Percentiles rank a stretch among this genome's conserved stretches.
Conservation (phyloP, 1,140 invertebrate genomes). For the Cherax quadricarinatus region DNA sequence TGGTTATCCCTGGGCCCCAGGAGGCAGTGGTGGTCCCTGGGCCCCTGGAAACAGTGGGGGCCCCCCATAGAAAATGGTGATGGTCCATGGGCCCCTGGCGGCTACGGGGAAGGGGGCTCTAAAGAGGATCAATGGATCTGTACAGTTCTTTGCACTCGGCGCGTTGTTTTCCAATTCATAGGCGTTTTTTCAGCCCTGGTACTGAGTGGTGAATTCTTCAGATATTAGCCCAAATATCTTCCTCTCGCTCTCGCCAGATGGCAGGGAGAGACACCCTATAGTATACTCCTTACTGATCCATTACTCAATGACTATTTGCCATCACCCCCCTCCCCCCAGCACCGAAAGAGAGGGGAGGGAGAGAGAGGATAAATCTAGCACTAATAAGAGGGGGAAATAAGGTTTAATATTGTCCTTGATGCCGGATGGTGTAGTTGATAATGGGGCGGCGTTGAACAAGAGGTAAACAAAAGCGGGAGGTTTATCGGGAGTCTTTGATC, state of each 20-base stretch:
- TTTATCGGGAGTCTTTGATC: constrained; percentile 3
- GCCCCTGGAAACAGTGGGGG: too few species aligned
- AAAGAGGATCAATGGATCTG: background rate
- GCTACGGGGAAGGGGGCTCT: background rate
- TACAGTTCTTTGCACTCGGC: background rate
- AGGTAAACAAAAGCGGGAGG: constrained; percentile 7
- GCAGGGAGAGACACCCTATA: background rate
- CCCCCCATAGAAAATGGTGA: too few species aligned
- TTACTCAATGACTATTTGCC: background rate
- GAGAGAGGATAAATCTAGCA: background rate
- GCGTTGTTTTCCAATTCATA: background rate
- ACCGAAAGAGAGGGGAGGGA: too few species aligned
- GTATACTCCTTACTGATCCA: background rate
- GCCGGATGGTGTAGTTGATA: background rate
- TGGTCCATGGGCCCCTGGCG: too few species aligned
- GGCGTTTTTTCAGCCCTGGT: background rate
- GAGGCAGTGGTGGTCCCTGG: too few species aligned
- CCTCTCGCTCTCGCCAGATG: background rate
- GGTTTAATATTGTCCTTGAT: background rate
- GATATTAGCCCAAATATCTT: constrained; percentile 1
- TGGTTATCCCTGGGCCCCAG: background rate
- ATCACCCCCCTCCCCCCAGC: too few species aligned
- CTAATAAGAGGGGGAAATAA: background rate
- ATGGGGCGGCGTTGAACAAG: background rate
- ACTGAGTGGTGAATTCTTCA: background rate